These are phyloP conservation scores for Catharus minimus DNA, from an alignment of 2,113 vertebrate species.

Conservation along the genomic window DNA sequence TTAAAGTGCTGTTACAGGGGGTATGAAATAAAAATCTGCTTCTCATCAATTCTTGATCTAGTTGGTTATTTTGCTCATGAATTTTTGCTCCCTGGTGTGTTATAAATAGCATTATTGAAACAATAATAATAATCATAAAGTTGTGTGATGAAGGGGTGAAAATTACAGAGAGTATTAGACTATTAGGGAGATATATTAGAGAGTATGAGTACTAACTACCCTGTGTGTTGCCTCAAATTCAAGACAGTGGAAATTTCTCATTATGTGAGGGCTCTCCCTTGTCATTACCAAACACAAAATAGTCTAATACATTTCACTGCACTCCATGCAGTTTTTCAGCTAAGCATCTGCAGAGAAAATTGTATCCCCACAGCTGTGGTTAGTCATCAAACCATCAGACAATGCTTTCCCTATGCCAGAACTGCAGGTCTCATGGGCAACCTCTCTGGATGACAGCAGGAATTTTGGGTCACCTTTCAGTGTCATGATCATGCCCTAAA, in stretches of 20 bases:
- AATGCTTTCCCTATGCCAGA: rapidly evolving
- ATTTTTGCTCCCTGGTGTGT: constrained; percentile 31
- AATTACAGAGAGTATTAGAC: constrained; percentile 35
- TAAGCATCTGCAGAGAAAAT: constrained; percentile 45
- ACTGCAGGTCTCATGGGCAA: background rate
- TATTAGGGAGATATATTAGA: background rate
- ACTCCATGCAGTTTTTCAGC: constrained; percentile 12
- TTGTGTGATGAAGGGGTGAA: constrained; percentile 29
- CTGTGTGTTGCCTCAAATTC: constrained; percentile 45
- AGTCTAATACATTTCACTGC: constrained; percentile 14
- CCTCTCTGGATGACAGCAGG: background rate
- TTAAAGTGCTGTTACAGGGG: constrained; percentile 42
- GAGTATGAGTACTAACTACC: background rate
- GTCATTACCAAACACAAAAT: constrained; percentile 26
- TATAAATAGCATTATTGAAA: constrained; percentile 55
- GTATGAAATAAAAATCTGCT: constrained; percentile 55
- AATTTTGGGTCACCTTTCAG: background rate
- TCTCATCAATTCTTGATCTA: constrained; percentile 49
- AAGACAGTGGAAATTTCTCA: constrained; percentile 44
- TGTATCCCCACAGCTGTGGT: constrained; percentile 18
- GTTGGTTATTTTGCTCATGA: constrained; percentile 36
- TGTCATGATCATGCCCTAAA: background rate
- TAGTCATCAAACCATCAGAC: constrained; percentile 23
- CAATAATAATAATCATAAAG: constrained; percentile 48
- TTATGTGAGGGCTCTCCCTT: constrained; percentile 20